Percentiles rank a stretch among this genome's conserved stretches.
Conservation (phyloP, 2,113 vertebrate species). For the Ammodytes dubius region DNA sequence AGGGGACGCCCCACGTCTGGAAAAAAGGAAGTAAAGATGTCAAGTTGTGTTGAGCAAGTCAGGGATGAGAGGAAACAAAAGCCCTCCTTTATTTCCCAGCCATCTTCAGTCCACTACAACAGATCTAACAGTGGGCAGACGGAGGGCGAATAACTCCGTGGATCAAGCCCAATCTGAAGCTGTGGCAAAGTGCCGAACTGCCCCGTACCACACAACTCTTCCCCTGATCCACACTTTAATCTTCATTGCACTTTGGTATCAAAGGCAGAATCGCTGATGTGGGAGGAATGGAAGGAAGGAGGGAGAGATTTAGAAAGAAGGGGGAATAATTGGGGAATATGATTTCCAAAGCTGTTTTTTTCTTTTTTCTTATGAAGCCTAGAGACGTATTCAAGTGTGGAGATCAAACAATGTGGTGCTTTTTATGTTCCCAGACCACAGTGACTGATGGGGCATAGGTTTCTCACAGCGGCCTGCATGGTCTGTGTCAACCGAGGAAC, state of each 20-base stretch:
- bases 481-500: slow-evolving; percentile 67
- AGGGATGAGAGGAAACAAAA: slow-evolving; percentile 50
- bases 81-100: slow-evolving; percentile 47
- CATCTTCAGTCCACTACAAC: slow-evolving; percentile 43
- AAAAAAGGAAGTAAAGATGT: slow-evolving; percentile 5
- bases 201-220: slow-evolving; percentile 81
- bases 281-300: slow-evolving; percentile 64
- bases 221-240: slow-evolving; percentile 80
- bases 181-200: slow-evolving; percentile 84
- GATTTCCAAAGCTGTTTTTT: slow-evolving; percentile 64
- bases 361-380: slow-evolving; percentile 62
- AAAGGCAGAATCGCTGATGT: slow-evolving; percentile 70
- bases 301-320: slow-evolving; percentile 17
- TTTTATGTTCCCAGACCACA: slow-evolving; percentile 78
- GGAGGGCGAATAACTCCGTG: slow-evolving; percentile 49
- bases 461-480: slow-evolving; percentile 70
- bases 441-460: slow-evolving; percentile 71
- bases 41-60: slow-evolving; percentile 23
- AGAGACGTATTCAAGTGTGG: slow-evolving; percentile 70
- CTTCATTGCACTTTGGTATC: slow-evolving; percentile 72
- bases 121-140: slow-evolving; percentile 50
- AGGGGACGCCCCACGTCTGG: too few relatives aligned
- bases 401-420: slow-evolving; percentile 79
- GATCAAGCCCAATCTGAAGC: slow-evolving; percentile 71
- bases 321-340: slow-evolving; percentile 72